These are phyloP conservation scores for Bombus soroeensis DNA, from an alignment of 1,140 invertebrate genomes.

Conservation along the genomic window DNA sequence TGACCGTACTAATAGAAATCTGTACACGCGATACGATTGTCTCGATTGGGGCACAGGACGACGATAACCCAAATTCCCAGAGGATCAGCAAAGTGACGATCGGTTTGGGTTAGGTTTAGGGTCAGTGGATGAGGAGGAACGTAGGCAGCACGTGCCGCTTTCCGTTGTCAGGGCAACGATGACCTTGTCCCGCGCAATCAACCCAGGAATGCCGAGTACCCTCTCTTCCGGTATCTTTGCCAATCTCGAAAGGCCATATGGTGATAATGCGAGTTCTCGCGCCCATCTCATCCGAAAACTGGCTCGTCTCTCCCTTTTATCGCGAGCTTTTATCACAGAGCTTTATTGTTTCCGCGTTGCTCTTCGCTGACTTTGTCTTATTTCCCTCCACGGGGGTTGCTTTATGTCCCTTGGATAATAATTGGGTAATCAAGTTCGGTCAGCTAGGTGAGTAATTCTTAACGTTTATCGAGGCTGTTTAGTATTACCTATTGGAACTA, in stretches of 20 bases:
- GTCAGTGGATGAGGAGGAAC: slow-evolving; percentile 53
- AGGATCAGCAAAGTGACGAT: slow-evolving; percentile 58
- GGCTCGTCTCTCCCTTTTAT: background rate
- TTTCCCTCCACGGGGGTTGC: background rate
- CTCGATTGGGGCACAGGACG: slow-evolving; percentile 19
- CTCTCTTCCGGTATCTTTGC: slow-evolving; percentile 70
- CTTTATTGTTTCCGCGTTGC: slow-evolving; percentile 1
- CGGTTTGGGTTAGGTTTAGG: slow-evolving; percentile 52
- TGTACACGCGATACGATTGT: slow-evolving; percentile 35
- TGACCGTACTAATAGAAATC: slow-evolving; percentile 45
- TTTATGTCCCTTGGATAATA: background rate
- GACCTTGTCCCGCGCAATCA: slow-evolving; percentile 82
- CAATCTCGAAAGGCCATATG: slow-evolving; percentile 61
- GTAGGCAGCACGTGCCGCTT: slow-evolving; percentile 76
- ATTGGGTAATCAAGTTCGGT: background rate
- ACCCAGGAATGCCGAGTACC: slow-evolving; percentile 69
- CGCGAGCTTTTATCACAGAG: background rate
- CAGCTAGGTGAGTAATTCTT: background rate
- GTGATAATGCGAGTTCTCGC: slow-evolving; percentile 55
- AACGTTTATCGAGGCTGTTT: background rate
- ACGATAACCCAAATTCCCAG: slow-evolving; percentile 58
- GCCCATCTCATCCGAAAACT: background rate
- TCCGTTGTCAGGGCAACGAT: slow-evolving; percentile 79
- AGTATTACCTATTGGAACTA: background rate
- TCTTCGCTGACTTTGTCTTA: background rate